These are phyloP conservation scores for Aelia acuminata DNA, from an alignment of 2,888 invertebrate species.

Conservation along the genomic window DNA sequence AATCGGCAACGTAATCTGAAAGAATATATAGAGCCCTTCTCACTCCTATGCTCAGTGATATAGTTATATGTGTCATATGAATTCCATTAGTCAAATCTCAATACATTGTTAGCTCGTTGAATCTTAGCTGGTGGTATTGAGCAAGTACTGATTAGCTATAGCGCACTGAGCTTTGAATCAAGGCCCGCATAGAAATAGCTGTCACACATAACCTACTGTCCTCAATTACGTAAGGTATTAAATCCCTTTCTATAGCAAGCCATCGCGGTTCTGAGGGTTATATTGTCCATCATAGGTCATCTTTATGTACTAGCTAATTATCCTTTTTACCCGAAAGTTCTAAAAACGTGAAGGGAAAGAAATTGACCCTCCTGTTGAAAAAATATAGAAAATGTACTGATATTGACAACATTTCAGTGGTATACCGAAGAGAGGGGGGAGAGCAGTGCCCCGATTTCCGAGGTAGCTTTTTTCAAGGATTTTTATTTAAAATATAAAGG, in stretches of 20 bases:
- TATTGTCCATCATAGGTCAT: not conserved
- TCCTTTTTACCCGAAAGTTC: no score
- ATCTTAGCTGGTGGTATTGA: not conserved
- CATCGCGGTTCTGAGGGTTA: not conserved
- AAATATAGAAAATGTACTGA: no score
- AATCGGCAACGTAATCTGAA: not conserved
- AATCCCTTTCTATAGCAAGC: not conserved
- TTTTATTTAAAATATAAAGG: no score
- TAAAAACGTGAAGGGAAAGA: no score
- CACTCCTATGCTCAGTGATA: not conserved
- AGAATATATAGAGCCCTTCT: not conserved
- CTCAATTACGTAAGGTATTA: slow-evolving; percentile 25
- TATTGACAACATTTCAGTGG: no score
- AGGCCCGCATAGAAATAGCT: slow-evolving; percentile 1
- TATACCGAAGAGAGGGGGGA: no score
- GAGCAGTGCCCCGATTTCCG: no score
- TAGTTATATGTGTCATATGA: not conserved
- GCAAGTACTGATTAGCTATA: not conserved
- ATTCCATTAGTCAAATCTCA: not conserved
- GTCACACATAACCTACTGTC: slow-evolving; percentile 12
- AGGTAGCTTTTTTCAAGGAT: no score
- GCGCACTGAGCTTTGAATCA: not conserved
- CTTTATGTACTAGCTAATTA: not conserved
- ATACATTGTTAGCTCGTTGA: not conserved
- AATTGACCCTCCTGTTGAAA: no score